These are phyloP conservation scores for Chalcosyrphus nemorum DNA, from an alignment of 2,888 invertebrate species.

Conservation along the genomic window DNA sequence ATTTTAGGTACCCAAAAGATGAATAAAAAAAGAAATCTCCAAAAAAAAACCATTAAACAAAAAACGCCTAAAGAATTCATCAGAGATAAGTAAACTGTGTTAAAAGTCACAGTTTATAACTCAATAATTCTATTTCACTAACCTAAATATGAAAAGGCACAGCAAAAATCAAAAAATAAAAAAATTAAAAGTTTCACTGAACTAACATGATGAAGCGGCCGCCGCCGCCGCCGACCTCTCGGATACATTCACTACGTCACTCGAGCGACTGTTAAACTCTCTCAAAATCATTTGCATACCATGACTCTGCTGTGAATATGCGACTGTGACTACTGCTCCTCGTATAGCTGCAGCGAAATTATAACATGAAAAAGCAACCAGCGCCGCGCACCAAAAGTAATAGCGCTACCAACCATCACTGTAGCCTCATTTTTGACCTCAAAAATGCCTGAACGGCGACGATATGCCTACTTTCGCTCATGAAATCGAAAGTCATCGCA, in stretches of 20 bases:
- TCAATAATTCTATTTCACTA: slow-evolving; percentile 15
- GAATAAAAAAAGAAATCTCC: neutral
- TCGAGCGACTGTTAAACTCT: slow-evolving; percentile 38
- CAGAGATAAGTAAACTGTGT: neutral
- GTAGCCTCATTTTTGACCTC: slow-evolving; percentile 71
- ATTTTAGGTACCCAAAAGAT: no score
- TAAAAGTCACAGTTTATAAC: slow-evolving; percentile 6
- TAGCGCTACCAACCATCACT: neutral
- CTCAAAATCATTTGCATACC: slow-evolving; percentile 64
- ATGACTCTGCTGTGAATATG: slow-evolving; percentile 9
- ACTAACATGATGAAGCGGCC: no score
- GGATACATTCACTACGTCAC: slow-evolving; percentile 61
- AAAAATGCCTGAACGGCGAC: slow-evolving; percentile 52
- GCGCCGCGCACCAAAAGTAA: slow-evolving; percentile 16
- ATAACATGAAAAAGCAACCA: slow-evolving; percentile 39
- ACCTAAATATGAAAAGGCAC: slow-evolving; percentile 3
- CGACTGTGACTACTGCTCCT: neutral
- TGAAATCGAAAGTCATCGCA: slow-evolving; percentile 81
- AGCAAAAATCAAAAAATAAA: no score
- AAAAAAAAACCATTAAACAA: neutral
- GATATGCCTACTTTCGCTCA: slow-evolving; percentile 79
- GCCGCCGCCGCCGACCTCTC: slow-evolving; percentile 7
- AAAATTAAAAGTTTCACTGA: slow-evolving; percentile 48
- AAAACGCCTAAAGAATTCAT: no score
- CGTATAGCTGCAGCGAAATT: slow-evolving; percentile 45